Percentiles rank a stretch among this genome's conserved stretches.
Evolutionary conservation across 2,797 vertebrate genomes (phyloP).

Genomic region (Xerus rutilus): DNA sequence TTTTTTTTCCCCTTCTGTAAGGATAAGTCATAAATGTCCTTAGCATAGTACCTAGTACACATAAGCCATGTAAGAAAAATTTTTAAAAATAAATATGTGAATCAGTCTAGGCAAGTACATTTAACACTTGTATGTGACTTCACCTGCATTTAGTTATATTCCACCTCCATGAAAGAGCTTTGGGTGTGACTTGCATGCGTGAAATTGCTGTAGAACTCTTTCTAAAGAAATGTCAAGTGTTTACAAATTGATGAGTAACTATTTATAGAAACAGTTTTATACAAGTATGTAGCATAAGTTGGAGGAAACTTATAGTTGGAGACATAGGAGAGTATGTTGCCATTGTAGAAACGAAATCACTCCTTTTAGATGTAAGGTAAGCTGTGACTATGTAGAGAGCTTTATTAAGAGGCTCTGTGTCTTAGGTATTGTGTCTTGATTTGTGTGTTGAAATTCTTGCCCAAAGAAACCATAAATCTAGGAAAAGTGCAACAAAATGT

Average conservation of each 20-base stretch:
- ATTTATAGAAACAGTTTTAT: background rate
- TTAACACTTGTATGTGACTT: background rate
- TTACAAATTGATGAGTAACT: background rate
- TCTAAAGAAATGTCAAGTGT: background rate
- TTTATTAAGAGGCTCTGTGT: background rate
- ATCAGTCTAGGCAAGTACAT: background rate
- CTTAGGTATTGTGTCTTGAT: background rate
- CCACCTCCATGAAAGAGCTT: background rate
- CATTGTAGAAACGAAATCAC: background rate
- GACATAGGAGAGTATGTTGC: background rate
- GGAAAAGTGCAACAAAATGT: background rate
- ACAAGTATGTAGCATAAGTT: background rate
- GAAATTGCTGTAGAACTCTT: background rate
- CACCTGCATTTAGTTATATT: constrained; percentile 7
- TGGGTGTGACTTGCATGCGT: background rate
- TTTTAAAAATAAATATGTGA: constrained; percentile 6
- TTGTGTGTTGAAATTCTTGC: background rate
- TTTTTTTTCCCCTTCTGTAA: background rate
- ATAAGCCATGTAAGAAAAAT: background rate
- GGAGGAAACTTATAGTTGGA: background rate
- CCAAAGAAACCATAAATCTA: background rate
- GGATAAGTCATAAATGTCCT: background rate
- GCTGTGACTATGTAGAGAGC: background rate
- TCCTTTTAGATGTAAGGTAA: background rate
- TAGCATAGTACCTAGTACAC: background rate